A percentile compares a stretch with the other conserved stretches of the same genome.
phyloP scores from a whole-genome alignment of 2,113 vertebrate genomes.

The Aramus guarauna region DNA sequence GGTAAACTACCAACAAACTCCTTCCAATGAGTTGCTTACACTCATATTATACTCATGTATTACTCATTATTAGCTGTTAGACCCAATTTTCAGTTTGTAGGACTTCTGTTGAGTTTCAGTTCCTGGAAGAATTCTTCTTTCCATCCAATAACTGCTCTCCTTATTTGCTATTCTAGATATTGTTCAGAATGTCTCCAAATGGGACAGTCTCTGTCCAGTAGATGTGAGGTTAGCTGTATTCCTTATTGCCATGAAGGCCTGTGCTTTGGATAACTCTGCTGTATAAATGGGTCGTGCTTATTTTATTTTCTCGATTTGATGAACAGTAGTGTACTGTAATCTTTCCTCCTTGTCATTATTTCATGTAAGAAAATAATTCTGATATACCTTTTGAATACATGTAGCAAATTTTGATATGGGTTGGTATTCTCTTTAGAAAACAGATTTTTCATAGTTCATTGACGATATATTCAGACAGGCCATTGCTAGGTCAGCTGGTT shows the following conservation, averaged over 20 bases:
- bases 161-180: background rate
- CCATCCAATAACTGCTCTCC: background rate
- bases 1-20: background rate
- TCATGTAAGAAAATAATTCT: background rate
- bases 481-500: background rate
- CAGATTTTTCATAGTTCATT: background rate
- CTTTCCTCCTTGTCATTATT: background rate
- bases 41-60: background rate
- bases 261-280: background rate
- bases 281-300: background rate
- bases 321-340: background rate
- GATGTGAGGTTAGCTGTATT: background rate
- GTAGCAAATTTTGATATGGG: background rate
- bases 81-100: background rate
- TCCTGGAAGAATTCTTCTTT: background rate
- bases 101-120: background rate
- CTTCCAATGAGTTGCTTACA: background rate
- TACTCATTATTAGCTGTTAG: background rate
- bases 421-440: background rate
- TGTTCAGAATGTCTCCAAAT: background rate
- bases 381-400: background rate
- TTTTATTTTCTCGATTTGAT: background rate
- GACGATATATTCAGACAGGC: background rate
- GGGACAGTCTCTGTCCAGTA: background rate
- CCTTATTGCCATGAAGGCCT: background rate